Evolutionary conservation across 2,113 vertebrate species (phyloP), one percentile per base, ranked within the genome.

Genomic region (Oreochromis aureus): DNA sequence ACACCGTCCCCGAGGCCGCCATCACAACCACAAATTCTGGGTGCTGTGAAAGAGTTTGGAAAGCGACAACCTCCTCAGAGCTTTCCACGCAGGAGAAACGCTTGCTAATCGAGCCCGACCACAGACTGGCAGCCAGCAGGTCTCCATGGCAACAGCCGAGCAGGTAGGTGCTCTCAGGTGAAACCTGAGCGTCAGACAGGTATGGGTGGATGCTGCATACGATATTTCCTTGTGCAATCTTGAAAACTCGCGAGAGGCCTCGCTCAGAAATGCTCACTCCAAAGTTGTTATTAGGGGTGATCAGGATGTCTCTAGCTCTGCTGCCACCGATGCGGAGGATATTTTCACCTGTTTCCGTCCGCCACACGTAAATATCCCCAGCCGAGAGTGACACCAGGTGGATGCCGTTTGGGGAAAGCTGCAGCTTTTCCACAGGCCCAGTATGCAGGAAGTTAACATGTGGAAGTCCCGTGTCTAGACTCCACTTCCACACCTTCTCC

Each of bases 91-190:
- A 92, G 19, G 90, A 94, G 87, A 97, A 97, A 7, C 92, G 90
- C 87, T 96, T 97, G 91, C 93, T 94, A 39, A 97, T 88, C 1
- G 66, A 90, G 10, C 97, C 97, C 2, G 96, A 96, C 97, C 97
- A 97, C 46, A 97, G 89, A 82, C 95, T 97, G 36, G 96, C 94
- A 41, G 97, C 97, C 46, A 97, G 84, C 41, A 97, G 95, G 82
- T 93, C 91, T 8, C 94, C 93, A 3, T 16, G 27, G 13, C 71
- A 82, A 24, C 83, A 86, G 19, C 97, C 97, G 15, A 97, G 82
- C 30, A 97, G 92, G 83, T 97, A 97, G 13, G 96, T 97, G 91
- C 96, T 96, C 83, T 96, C 96, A 3, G 96, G 85, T 1, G 96
- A 96, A 79, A 97, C 95, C 66, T 93, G 90, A 2, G 96, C 95